Percentiles rank a stretch among this genome's conserved stretches.
These are phyloP conservation scores for Sylvia atricapilla DNA, from an alignment of 2,113 vertebrate species.

Conservation along the genomic window DNA sequence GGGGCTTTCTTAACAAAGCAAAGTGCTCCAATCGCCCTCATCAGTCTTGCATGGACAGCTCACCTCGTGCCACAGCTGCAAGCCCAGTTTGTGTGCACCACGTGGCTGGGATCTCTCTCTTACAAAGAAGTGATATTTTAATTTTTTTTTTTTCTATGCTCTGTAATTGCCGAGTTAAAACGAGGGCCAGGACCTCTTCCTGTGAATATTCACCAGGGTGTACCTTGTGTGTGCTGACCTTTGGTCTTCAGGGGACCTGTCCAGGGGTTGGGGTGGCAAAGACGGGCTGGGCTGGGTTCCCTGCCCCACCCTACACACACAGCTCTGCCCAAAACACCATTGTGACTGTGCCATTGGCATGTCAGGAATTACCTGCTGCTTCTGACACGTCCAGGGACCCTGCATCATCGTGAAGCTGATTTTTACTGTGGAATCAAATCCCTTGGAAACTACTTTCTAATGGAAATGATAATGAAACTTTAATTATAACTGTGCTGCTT, in stretches of 20 bases:
- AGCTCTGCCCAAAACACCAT: not conserved
- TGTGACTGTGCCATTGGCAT: not conserved
- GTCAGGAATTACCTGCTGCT: not conserved
- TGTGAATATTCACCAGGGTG: not conserved
- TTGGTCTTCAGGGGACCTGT: fast-evolving
- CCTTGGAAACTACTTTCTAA: conserved; percentile 53
- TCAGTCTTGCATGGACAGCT: not conserved
- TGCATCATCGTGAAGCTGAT: not conserved
- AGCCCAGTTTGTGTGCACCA: not conserved
- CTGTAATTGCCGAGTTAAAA: not conserved
- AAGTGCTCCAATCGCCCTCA: not conserved
- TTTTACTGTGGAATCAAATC: conserved; percentile 47
- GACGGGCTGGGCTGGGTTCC: not conserved
- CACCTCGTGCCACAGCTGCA: not conserved
- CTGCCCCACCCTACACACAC: not conserved
- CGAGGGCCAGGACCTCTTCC: not conserved
- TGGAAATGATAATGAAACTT: conserved; percentile 64
- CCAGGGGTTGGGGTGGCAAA: not conserved
- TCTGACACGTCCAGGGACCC: not conserved
- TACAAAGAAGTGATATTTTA: not conserved
- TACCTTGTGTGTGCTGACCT: not conserved
- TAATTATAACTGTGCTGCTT: conserved; percentile 65
- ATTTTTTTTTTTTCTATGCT: not conserved
- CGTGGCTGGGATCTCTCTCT: not conserved
- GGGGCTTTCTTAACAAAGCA: not conserved